Percentiles rank a stretch among this genome's conserved stretches.
Conservation (phyloP, 2,888 invertebrate genomes). For the Augochlorella aurata region DNA sequence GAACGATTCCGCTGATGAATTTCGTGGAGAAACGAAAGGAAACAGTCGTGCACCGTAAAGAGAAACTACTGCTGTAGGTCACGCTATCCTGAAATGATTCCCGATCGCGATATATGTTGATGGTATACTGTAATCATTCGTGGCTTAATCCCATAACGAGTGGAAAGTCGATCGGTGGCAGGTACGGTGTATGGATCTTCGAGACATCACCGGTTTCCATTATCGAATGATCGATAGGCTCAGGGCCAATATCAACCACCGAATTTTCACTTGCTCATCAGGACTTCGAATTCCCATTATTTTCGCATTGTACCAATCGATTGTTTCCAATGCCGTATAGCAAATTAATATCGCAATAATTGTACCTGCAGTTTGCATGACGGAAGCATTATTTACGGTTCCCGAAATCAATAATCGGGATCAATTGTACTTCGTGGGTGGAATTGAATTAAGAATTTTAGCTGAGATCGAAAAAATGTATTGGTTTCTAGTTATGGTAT, state of each 20-base stretch:
- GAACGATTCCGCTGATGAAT: conserved; percentile 27
- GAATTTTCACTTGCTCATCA: conserved; percentile 47
- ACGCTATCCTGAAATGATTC: conserved; percentile 51
- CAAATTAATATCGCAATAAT: not conserved
- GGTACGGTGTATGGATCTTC: conserved; percentile 71
- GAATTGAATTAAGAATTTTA: not conserved
- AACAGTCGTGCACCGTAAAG: conserved; percentile 35
- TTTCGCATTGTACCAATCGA: conserved; percentile 15
- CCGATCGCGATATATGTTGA: conserved; percentile 57
- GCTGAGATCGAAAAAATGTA: not conserved
- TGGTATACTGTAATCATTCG: conserved; percentile 64
- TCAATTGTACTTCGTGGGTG: not conserved
- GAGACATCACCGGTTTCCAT: conserved; percentile 73
- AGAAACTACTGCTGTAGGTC: conserved; percentile 47
- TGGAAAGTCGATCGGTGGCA: conserved; percentile 73
- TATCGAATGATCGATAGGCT: conserved; percentile 76
- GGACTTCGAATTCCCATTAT: conserved; percentile 4
- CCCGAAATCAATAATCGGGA: not conserved
- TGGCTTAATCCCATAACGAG: conserved; percentile 73
- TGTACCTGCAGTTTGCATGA: not conserved
- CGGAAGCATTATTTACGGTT: not conserved
- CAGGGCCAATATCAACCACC: conserved; percentile 71
- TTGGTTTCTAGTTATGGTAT: not conserved
- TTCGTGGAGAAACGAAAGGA: conserved; percentile 24
- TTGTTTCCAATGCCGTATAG: not conserved